These are phyloP conservation scores for Caenorhabditis uteleia DNA, from an alignment of 2,888 invertebrate genomes.

Conservation along the genomic window DNA sequence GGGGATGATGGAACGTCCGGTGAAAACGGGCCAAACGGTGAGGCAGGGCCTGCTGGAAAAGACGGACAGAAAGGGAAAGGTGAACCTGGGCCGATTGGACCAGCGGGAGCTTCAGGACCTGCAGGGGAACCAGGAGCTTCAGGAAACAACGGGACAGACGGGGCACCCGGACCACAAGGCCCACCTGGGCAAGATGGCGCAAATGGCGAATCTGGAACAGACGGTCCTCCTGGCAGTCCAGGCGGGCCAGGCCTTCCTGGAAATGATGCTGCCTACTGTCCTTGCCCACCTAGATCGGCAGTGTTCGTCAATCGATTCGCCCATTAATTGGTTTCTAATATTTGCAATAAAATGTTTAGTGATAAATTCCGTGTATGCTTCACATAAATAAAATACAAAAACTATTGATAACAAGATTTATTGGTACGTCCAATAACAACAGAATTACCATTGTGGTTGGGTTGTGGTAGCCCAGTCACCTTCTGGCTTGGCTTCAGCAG, in stretches of 20 bases:
- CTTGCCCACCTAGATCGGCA: conserved; percentile 47
- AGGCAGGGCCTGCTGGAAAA: conserved; percentile 37
- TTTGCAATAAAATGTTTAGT: not conserved
- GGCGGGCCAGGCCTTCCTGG: conserved; percentile 45
- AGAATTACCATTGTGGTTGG: conserved; percentile 40
- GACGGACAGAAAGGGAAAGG: conserved; percentile 40
- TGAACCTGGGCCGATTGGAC: conserved; percentile 35
- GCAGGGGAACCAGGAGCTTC: conserved; percentile 33
- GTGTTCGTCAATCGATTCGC: conserved; percentile 45
- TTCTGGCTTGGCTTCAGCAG: conserved; percentile 32
- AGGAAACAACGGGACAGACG: conserved; percentile 32
- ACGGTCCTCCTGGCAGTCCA: conserved; percentile 37
- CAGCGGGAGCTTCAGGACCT: conserved; percentile 37
- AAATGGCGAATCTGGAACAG: conserved; percentile 33
- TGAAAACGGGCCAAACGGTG: conserved; percentile 34
- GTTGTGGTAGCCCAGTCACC: conserved; percentile 45
- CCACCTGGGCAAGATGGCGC: conserved; percentile 40
- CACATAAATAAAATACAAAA: not conserved
- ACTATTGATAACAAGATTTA: conserved; percentile 31
- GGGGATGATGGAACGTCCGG: conserved; percentile 37
- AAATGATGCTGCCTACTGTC: conserved; percentile 51
- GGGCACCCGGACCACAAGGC: conserved; percentile 43
- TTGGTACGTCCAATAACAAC: conserved; percentile 43
- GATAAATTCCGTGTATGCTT: no score
- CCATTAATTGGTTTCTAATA: conserved; percentile 7